Conservation (phyloP, 2,113 vertebrate species). For the Cyprinodon tularosa region DNA sequence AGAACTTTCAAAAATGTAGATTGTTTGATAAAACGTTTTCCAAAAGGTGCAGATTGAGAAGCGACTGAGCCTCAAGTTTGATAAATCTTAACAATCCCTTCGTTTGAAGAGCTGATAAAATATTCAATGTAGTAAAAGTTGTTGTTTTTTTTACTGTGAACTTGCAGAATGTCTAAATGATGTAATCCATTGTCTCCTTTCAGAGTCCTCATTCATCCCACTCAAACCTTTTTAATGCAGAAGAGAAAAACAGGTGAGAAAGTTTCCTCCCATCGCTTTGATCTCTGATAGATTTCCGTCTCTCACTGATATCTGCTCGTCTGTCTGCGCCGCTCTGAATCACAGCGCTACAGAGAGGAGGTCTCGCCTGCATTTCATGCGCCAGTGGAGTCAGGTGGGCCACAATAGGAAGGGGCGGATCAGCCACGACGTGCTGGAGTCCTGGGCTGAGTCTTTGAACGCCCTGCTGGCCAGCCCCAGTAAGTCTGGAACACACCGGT, state of each 20-base stretch:
- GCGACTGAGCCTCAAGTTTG: too few relatives aligned
- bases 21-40: too few relatives aligned
- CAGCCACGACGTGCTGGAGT: conserved; percentile 64
- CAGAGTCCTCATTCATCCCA: conserved; percentile 76
- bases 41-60: too few relatives aligned
- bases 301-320: not conserved
- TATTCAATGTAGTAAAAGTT: too few relatives aligned
- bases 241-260: conserved; percentile 66
- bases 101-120: too few relatives aligned
- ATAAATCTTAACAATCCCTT: too few relatives aligned
- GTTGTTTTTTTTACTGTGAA: not conserved
- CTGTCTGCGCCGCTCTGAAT: not conserved
- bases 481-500: conserved; percentile 48
- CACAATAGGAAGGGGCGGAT: conserved; percentile 55
- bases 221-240: conserved; percentile 61
- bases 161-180: not conserved
- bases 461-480: conserved; percentile 67
- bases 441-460: conserved; percentile 72
- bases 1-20: too few relatives aligned
- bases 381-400: conserved; percentile 79
- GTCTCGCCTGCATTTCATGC: conserved; percentile 75
- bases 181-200: conserved; percentile 29
- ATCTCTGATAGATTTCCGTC: too few relatives aligned
- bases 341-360: conserved; percentile 68
- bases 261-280: too few relatives aligned